A percentile compares a stretch with the other conserved stretches of the same genome.
Evolutionary conservation across 1,140 invertebrate genomes (phyloP).

Genomic region (Drosophila jambulina): DNA sequence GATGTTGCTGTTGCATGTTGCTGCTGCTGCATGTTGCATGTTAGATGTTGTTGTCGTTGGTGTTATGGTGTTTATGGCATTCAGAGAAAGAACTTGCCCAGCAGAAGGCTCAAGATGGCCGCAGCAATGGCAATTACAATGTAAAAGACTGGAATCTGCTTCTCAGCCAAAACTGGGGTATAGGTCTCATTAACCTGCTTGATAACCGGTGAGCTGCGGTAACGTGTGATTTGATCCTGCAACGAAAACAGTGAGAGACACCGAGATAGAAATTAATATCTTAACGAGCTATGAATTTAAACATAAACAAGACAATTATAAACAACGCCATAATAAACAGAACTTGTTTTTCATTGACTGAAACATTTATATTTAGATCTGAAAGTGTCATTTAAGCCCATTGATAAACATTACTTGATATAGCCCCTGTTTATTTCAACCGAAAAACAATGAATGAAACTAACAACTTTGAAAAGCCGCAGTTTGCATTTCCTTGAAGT

Average conservation of each 20-base stretch:
- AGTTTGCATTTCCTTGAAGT: no score
- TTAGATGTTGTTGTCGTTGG: conserved; percentile 29
- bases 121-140: conserved; percentile 86
- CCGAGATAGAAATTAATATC: neutral
- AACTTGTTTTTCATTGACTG: neutral
- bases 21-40: conserved; percentile 31
- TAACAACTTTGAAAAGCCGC: neutral
- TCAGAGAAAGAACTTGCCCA: conserved; percentile 88
- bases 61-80: conserved; percentile 70
- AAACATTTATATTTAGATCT: neutral
- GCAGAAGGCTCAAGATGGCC: conserved; percentile 86
- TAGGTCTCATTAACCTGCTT: conserved; percentile 76
- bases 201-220: conserved; percentile 80
- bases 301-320: neutral
- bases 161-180: conserved; percentile 82
- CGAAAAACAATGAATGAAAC: neutral
- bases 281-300: no score
- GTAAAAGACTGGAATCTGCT: conserved; percentile 86
- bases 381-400: neutral
- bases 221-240: conserved; percentile 87
- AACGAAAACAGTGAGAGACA: neutral
- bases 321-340: neutral
- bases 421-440: neutral
- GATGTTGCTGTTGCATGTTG: conserved; percentile 32
- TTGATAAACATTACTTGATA: neutral